phyloP scores from a whole-genome alignment of 2,797 vertebrate species.

The Sciurus vulgaris region DNA sequence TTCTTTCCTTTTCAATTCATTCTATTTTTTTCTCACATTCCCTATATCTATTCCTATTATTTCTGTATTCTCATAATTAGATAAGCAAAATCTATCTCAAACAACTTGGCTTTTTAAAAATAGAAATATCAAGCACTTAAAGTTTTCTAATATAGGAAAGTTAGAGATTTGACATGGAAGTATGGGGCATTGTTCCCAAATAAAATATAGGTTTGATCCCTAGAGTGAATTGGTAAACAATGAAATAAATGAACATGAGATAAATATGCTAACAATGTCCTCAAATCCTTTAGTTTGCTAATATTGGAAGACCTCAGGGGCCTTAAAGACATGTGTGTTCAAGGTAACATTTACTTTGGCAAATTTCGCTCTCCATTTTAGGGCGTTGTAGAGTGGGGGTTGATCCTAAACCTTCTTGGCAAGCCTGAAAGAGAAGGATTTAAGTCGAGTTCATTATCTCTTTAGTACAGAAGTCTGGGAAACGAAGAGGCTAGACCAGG shows the following conservation, averaged over 20 bases:
- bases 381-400: conserved; percentile 22
- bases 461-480: conserved; percentile 86
- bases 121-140: conserved; percentile 9
- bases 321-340: conserved; percentile 45
- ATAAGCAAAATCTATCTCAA: conserved; percentile 20
- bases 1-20: conserved; percentile 43
- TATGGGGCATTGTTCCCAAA: background rate
- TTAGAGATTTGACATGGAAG: background rate
- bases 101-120: conserved; percentile 46
- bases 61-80: background rate
- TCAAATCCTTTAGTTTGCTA: conserved; percentile 74
- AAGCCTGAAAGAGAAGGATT: conserved; percentile 84
- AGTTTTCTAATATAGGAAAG: background rate
- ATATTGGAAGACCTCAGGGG: conserved; percentile 65
- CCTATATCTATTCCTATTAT: background rate
- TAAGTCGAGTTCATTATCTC: conserved; percentile 87
- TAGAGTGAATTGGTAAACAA: conserved; percentile 66
- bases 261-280: conserved; percentile 58
- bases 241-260: conserved; percentile 75
- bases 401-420: conserved; percentile 80
- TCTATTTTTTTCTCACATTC: conserved; percentile 31
- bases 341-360: conserved; percentile 64
- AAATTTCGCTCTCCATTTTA: conserved; percentile 72
- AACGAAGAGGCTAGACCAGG: conserved; percentile 86
- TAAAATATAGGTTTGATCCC: conserved; percentile 70